A percentile compares a stretch with the other conserved stretches of the same genome.
These are phyloP conservation scores for Sylvia atricapilla DNA, from an alignment of 2,113 vertebrate species.

Conservation along the genomic window DNA sequence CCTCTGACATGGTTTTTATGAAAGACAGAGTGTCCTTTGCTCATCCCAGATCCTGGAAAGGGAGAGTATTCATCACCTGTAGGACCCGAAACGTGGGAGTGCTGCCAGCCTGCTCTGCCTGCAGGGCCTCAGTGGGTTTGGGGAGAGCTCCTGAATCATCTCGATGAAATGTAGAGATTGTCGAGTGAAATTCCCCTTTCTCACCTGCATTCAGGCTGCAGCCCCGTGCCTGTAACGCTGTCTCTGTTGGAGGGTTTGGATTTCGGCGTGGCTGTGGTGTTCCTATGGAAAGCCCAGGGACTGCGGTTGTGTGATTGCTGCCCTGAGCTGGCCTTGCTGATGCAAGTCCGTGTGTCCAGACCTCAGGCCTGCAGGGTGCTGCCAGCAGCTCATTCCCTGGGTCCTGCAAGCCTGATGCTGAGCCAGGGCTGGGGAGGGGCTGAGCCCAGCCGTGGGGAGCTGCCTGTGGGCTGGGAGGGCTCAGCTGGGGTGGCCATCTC, in stretches of 20 bases:
- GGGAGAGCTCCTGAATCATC: not conserved
- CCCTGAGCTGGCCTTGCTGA: not conserved
- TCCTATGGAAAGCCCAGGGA: rapidly evolving
- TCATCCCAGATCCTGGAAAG: not conserved
- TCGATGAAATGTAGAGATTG: not conserved
- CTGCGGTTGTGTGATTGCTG: rapidly evolving
- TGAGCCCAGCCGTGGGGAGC: rapidly evolving
- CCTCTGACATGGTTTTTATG: not conserved
- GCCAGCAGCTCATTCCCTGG: rapidly evolving
- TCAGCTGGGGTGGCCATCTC: not conserved
- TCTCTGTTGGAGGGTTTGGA: rapidly evolving
- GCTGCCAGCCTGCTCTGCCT: rapidly evolving
- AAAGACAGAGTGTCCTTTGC: not conserved
- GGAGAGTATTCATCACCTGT: not conserved
- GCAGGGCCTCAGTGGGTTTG: rapidly evolving
- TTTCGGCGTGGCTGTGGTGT: rapidly evolving
- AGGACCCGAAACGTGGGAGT: rapidly evolving
- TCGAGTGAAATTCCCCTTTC: not conserved
- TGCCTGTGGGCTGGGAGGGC: not conserved
- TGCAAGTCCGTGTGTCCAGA: not conserved
- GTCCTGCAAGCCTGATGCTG: rapidly evolving
- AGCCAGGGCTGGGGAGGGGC: not conserved
- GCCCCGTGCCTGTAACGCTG: rapidly evolving
- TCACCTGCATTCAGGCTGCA: not conserved
- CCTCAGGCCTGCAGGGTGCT: rapidly evolving